Evolutionary conservation across 2,888 invertebrate species (phyloP), one percentile per base, ranked within the genome.

Genomic region (Archips crataeganus): DNA sequence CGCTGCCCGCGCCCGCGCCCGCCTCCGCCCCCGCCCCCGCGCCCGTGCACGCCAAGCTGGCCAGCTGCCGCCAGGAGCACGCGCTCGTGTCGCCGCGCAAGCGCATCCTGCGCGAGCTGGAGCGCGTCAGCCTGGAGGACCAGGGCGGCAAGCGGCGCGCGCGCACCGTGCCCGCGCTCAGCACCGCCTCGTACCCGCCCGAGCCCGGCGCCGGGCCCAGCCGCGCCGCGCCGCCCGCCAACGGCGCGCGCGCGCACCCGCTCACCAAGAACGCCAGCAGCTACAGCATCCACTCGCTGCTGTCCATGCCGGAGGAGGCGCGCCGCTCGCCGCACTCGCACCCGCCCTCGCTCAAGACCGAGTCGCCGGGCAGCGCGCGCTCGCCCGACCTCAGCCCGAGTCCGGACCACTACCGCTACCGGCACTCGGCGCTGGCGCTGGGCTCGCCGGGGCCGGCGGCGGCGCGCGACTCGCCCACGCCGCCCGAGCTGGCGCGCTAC

Each of bases 241-340:
- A 88, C 78, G 79, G 85, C 70, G 83, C 86, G 59, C 87, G 87
- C 42, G 87, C 87, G 77, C 89, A 89, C 72, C 76, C 84, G 73
- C 85, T 87, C 47, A 81, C 90, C 70, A 92, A 91, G 80, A 92
- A 95, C 82, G 95, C 95, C 79, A 96, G 97, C 90, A 97, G 97
- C 87, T 98, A 98, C 92, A 98, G 98, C 94, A 98, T 98, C 88
- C 97, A 97, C 85, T 97, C 98, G 77, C 95, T 98, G 86, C 94
- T 98, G 82, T 97, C 97, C 75, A 96, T 96, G 96, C 88, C 95
- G 51, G 94, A 94, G 79, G 94, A 93, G 80, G 82, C 91, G 78
- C 91, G 85, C 83, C 71, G 71, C 45, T 64, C 64, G 65, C 71
- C 71, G 83, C 83, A 82, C 70, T 79, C 82, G 77, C 79, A 84